Base-by-base conservation (phyloP, 1,140 invertebrate species). In the Brachionus asplanchnoidis region DNA sequence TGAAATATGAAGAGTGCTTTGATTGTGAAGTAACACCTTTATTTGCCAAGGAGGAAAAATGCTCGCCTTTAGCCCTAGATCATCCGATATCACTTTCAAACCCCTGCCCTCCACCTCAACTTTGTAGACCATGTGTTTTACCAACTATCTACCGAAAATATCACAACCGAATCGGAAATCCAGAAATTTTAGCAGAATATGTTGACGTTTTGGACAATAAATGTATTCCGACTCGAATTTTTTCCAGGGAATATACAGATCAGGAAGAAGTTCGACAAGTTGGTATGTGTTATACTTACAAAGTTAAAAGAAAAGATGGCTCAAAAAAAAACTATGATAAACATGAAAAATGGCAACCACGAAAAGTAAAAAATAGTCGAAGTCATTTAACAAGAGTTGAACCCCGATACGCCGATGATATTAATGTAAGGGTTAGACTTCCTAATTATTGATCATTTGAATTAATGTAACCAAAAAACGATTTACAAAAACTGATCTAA, bases 101-200 rank as follows among this genome's bases (percentile, higher is more conserved):
- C 42, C 42, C 42, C 12, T 77, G 44, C 28, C 44, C 40, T 50
- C 44, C 73, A 3, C 73, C 73, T 26, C 23, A 28, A 23, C 6
- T 50, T 0, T 77, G 73, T 28, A 11, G 20, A 9, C 73, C 73
- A 23, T 12, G 20, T 46, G 20, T 36, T 28, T 28, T 77, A 46
- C 73, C 73, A 26, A 77, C 73, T 26, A 77, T 77, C 6, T 50
- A 50, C 20, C 42, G 73, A 50, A 46, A 50, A 28, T 77, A 77
- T 77, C 40, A 77, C 11, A 23, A 50, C 20, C 17, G 73, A 50
- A 50, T 77, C 6, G 73, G 44, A 26, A 77, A 50, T 26, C 73
- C 73, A 50, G 14, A 77, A 50, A 23, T 77, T 23, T 12, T 77
- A 26, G 73, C 73, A 14, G 73, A 77, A 12, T 77, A 77, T 77